Base-by-base conservation (phyloP, 2,797 vertebrate species). In the Peromyscus melanophrys region DNA sequence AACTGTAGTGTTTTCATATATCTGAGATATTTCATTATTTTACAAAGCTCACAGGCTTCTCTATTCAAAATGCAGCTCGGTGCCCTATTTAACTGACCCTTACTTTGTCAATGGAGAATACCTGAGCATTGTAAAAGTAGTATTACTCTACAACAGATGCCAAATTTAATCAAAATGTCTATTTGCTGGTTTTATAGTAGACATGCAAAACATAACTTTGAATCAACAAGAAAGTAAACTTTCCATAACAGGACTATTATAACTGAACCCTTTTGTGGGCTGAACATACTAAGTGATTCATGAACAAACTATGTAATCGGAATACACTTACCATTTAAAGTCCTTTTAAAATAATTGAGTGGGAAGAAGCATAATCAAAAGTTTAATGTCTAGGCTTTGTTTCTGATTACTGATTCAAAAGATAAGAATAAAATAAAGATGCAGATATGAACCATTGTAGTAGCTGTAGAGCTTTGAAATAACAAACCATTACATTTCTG, bases 271-370 rank as follows among this genome's bases (percentile, higher is more conserved):
- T 63, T 89, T 73, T 92, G 61, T 87, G 16, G 55, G 49, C n/a
- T 83, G 14, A 89, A 40, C 43, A 95, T 91, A 95, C 87, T 80
- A 86, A 95, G 63, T 61, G 91, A 96, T 94, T 97, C 89, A 92
- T 69, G 46, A 86, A 87, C 83, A 46, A 90, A 59, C 52, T 96
- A 75, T 52, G 27, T 71, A 87, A 59, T 91, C 93, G n/a, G 29
- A 52, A 94, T 92, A 91, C 77, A 37, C 75, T 96, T 97, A 91
- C 89, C 57, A 96, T 23, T 81, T 94, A 82, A 86, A 11, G 0
- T 63, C 34, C n/a, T 61, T 90, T 81, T 34, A 81, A 67, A 96
- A 97, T 96, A 97, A 97, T 96, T 90, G 94, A 96, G 83, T 87
- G 12, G 52, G 6, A 93, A 96, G 85, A 96, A 95, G 3, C 10